A percentile compares a stretch with the other conserved stretches of the same genome.
Evolutionary conservation across 2,888 invertebrate species (phyloP).

Genomic region (Oxytorus armatus): DNA sequence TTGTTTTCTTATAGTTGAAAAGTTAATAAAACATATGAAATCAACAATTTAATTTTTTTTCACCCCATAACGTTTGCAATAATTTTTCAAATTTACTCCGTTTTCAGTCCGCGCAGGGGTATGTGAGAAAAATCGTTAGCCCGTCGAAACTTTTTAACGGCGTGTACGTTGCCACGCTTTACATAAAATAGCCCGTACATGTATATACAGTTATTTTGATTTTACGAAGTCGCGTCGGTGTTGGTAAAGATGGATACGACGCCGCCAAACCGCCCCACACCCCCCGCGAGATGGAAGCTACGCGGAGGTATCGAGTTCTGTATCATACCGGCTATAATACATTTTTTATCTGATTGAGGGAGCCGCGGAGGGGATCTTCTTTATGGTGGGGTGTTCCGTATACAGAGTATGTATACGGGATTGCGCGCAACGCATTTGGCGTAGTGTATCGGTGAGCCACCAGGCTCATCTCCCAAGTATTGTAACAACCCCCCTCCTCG

Average conservation of each 20-base stretch:
- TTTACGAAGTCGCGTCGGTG: slow-evolving; percentile 32
- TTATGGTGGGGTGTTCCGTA: slow-evolving; percentile 81
- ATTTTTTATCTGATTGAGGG: slow-evolving; percentile 85
- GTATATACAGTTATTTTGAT: slow-evolving; percentile 20
- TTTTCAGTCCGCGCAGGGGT: too few species aligned
- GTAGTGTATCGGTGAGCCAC: slow-evolving; percentile 68
- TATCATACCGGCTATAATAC: slow-evolving; percentile 84
- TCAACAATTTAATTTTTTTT: too few species aligned
- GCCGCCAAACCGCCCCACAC: slow-evolving; percentile 24
- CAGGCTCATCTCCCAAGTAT: slow-evolving; percentile 45
- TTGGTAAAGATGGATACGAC: slow-evolving; percentile 56
- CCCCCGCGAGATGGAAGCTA: slow-evolving; percentile 71
- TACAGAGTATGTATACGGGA: slow-evolving; percentile 65
- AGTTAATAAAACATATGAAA: too few species aligned
- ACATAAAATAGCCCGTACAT: slow-evolving; percentile 13
- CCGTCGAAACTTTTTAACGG: too few species aligned
- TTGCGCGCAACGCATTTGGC: slow-evolving; percentile 52
- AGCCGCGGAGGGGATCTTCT: slow-evolving; percentile 84
- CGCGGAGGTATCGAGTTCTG: slow-evolving; percentile 83
- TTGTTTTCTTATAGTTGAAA: too few species aligned
- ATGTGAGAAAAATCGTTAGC: too few species aligned
- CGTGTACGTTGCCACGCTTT: neutral
- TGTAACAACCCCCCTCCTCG: slow-evolving; percentile 37
- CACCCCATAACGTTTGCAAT: too few species aligned
- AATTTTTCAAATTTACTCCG: too few species aligned